These are phyloP conservation scores for Monomorium pharaonis DNA, from an alignment of 1,140 invertebrate species.

Conservation along the genomic window DNA sequence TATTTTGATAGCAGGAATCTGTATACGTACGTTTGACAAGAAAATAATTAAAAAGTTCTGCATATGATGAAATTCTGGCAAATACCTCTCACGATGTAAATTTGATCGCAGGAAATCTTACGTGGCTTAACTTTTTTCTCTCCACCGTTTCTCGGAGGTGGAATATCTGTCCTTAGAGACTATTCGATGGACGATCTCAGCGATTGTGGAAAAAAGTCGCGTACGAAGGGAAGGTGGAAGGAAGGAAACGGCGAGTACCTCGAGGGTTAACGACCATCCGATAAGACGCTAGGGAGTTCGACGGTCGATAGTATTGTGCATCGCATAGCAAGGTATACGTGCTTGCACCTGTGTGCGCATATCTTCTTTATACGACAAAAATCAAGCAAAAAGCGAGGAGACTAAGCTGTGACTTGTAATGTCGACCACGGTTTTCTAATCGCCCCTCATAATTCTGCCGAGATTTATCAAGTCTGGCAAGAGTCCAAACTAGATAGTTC, in stretches of 20 bases:
- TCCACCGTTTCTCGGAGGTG: not conserved
- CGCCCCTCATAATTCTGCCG: not conserved
- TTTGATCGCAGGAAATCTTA: not conserved
- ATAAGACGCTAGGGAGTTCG: conserved; percentile 32
- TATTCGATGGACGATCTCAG: conserved; percentile 28
- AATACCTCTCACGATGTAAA: not conserved
- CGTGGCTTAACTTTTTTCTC: not conserved
- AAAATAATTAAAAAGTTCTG: not conserved
- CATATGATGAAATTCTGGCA: not conserved
- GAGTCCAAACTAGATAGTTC: not conserved
- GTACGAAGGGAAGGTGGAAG: conserved; percentile 19
- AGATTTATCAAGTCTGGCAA: not conserved
- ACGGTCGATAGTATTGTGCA: conserved; percentile 46
- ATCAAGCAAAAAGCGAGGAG: not conserved
- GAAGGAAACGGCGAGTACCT: conserved; percentile 30
- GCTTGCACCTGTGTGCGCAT: not conserved
- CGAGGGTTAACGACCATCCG: conserved; percentile 44
- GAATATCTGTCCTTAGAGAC: not conserved
- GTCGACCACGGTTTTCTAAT: not conserved
- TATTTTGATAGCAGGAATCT: not conserved
- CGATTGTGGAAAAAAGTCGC: conserved; percentile 28
- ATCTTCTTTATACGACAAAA: not conserved
- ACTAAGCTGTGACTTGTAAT: not conserved
- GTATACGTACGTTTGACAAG: not conserved
- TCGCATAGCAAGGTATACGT: not conserved